Base-by-base conservation (phyloP, 2,797 vertebrate species). In the Sphaeramia orbicularis region DNA sequence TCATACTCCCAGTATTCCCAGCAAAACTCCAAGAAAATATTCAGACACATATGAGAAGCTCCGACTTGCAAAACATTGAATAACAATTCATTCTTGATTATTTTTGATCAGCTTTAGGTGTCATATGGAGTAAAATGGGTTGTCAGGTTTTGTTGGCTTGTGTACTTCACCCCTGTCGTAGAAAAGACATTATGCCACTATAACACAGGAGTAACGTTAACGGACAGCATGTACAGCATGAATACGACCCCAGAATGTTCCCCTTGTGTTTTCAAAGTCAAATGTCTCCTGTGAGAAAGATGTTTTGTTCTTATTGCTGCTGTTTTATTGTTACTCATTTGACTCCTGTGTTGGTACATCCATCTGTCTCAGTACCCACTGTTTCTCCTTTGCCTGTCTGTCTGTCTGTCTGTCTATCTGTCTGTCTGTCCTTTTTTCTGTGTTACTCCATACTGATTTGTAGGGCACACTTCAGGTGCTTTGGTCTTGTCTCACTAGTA, bases 401-500 rank as follows among this genome's bases (percentile, higher is more conserved):
- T 94, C 89, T 68, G 65, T 95, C 13, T 76, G 27, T 62, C 32
- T 59, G 51, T 80, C 61, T 84, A n/a, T n/a, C n/a, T n/a, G n/a
- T n/a, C n/a, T n/a, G 81, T 90, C 74, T 76, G 89, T 95, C 82
- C 93, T 47, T 75, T 65, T 90, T 77, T 90, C 77, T 84, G 55
- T 92, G 86, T 92, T 71, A 84, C 86, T 93, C 92, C 87, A 85
- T 92, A 92, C 92, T 95, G 90, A 84, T 88, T 93, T 68, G 81
- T 93, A 96, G 95, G 95, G 93, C 90, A 94, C 92, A 89, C 90
- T 89, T 95, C 94, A 84, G 94, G 87, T 90, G 93, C 93, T 94
- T 93, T 95, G 93, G 95, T 91, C 94, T 95, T 96, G 92, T 95
- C 92, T 88, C 91, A 88, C 93, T 97, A 96, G 95, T 96, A 96